phyloP scores from a whole-genome alignment of 2,113 vertebrate species.

The Spea bombifrons region DNA sequence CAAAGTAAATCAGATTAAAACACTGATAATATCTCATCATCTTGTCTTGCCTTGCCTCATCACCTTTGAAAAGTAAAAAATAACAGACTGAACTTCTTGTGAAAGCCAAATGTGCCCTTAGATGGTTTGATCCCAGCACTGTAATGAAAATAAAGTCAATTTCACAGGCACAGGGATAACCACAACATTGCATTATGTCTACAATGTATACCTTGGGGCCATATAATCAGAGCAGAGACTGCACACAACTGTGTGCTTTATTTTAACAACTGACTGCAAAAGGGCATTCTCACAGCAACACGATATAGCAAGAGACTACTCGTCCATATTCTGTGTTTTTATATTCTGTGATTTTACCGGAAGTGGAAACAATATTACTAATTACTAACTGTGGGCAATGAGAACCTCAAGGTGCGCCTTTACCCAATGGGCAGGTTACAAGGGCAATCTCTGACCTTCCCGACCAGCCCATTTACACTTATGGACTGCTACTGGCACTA shows the following conservation, averaged over 20 bases:
- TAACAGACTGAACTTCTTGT: not conserved
- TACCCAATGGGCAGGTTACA: too few relatives aligned
- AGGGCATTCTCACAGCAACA: not conserved
- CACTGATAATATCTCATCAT: not conserved
- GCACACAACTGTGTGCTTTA: not conserved
- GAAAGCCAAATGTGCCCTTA: conserved; percentile 19
- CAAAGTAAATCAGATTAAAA: not conserved
- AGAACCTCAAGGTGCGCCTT: too few relatives aligned
- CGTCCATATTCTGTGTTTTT: too few relatives aligned
- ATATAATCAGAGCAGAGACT: conserved; percentile 7
- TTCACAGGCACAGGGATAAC: not conserved
- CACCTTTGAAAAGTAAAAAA: not conserved
- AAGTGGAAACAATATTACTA: too few relatives aligned
- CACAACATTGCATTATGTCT: conserved; percentile 31
- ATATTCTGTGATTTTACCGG: too few relatives aligned
- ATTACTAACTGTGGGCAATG: too few relatives aligned
- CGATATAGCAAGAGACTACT: not conserved
- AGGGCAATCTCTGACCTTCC: too few relatives aligned
- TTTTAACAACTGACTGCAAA: not conserved
- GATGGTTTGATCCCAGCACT: conserved; percentile 15
- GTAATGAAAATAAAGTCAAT: conserved; percentile 12
- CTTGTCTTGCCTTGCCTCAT: not conserved
- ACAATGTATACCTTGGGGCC: conserved; percentile 13
- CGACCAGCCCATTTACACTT: too few relatives aligned
- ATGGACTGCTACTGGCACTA: too few relatives aligned